Conservation (phyloP, 2,888 invertebrate genomes). For the Dasysyrphus albostriatus region DNA sequence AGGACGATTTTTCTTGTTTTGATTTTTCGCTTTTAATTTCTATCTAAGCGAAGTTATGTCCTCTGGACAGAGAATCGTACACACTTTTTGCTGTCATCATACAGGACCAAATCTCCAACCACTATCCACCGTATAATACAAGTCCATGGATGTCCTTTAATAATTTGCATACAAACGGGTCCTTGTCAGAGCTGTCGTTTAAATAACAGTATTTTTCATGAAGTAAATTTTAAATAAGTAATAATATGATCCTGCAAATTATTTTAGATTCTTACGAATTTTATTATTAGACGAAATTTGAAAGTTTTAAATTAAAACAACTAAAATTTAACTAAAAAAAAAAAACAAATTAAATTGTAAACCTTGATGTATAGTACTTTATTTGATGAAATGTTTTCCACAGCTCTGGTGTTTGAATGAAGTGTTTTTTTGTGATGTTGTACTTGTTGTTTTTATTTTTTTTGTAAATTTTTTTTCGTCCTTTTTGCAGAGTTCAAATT, state of each 20-base stretch:
- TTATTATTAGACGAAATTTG: neutral
- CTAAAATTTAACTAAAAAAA: neutral
- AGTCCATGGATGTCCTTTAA: conserved; percentile 71
- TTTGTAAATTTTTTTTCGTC: conserved; percentile 46
- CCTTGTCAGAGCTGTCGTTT: conserved; percentile 16
- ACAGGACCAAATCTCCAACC: neutral
- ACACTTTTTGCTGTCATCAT: conserved; percentile 39
- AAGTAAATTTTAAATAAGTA: neutral
- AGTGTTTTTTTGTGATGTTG: conserved; percentile 18
- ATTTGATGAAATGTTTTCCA: neutral
- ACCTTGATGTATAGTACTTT: neutral
- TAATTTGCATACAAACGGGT: conserved; percentile 59
- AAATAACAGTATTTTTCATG: neutral
- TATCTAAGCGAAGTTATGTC: conserved; percentile 45
- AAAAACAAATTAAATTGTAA: neutral
- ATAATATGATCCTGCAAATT: neutral
- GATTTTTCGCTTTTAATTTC: conserved; percentile 71
- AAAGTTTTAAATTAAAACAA: no score
- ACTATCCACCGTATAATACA: conserved; percentile 9
- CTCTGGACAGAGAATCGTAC: conserved; percentile 33
- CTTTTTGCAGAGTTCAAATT: conserved; percentile 67
- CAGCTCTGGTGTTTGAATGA: conserved; percentile 12
- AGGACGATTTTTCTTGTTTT: conserved; percentile 63
- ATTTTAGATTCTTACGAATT: neutral
- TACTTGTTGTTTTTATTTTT: conserved; percentile 25